Conservation (phyloP, 2,888 invertebrate genomes). For the Phengaris arion region DNA sequence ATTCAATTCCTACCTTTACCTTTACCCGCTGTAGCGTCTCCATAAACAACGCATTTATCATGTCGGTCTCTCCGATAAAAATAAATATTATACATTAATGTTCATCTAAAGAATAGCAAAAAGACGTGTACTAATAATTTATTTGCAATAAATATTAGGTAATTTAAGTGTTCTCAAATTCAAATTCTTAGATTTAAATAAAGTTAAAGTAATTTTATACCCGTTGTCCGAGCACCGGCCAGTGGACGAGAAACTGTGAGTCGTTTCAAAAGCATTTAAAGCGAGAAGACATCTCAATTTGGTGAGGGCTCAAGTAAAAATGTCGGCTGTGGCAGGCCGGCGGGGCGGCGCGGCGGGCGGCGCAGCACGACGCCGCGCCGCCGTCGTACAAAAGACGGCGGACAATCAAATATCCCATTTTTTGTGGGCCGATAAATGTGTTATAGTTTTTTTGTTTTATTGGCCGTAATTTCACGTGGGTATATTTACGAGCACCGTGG, state of each 20-base stretch:
- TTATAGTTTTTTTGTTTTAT: constrained; percentile 78
- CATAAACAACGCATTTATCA: constrained; percentile 7
- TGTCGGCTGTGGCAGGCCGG: constrained; percentile 41
- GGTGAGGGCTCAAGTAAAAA: constrained; percentile 43
- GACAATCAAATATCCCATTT: constrained; percentile 71
- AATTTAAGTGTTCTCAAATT: constrained; percentile 25
- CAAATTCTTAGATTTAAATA: constrained; percentile 33
- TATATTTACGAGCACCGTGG: constrained; percentile 76
- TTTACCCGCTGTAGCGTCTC: background rate
- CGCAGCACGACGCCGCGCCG: constrained; percentile 65
- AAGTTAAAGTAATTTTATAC: constrained; percentile 37
- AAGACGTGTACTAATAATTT: background rate
- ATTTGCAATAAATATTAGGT: constrained; percentile 14
- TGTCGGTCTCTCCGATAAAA: background rate
- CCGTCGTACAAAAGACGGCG: constrained; percentile 64
- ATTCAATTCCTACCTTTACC: background rate
- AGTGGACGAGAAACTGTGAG: constrained; percentile 36
- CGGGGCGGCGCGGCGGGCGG: constrained; percentile 24
- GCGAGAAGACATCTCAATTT: constrained; percentile 46
- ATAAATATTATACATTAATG: background rate
- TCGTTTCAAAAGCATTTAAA: constrained; percentile 36
- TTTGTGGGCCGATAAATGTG: constrained; percentile 78
- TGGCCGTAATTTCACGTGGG: constrained; percentile 77
- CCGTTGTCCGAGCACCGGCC: constrained; percentile 34
- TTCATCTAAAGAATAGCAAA: background rate